Conservation (phyloP, 2,888 invertebrate genomes). For the Cryptops parisi region DNA sequence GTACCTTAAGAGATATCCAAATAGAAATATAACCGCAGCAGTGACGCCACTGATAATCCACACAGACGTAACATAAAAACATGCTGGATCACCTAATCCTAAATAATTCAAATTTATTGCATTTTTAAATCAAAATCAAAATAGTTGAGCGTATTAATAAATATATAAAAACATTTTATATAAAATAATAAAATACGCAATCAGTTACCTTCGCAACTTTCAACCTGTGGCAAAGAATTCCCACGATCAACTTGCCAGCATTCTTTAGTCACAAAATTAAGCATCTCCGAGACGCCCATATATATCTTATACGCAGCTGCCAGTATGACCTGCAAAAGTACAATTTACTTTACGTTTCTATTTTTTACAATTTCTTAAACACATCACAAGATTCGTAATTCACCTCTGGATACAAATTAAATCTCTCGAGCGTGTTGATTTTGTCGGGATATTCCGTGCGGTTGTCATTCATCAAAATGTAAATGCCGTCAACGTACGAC, state of each 20-base stretch:
- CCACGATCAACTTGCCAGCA: slow-evolving; percentile 48
- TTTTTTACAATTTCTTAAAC: too few species aligned
- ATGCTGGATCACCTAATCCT: slow-evolving; percentile 53
- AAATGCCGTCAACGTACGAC: slow-evolving; percentile 27
- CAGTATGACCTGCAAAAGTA: slow-evolving; percentile 32
- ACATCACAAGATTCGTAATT: slow-evolving; percentile 23
- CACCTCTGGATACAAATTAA: slow-evolving; percentile 75
- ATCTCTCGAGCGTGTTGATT: slow-evolving; percentile 65
- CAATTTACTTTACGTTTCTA: not conserved
- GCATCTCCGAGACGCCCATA: slow-evolving; percentile 30
- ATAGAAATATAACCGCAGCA: slow-evolving; percentile 48
- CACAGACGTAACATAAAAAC: slow-evolving; percentile 64
- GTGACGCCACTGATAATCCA: slow-evolving; percentile 62
- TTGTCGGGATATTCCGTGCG: slow-evolving; percentile 64
- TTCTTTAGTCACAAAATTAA: slow-evolving; percentile 33
- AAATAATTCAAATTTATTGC: too few species aligned
- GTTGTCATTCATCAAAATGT: slow-evolving; percentile 48
- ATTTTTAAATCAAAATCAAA: too few species aligned
- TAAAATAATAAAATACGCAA: not conserved
- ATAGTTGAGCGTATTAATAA: slow-evolving; percentile 11
- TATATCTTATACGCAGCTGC: slow-evolving; percentile 40
- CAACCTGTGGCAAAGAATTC: slow-evolving; percentile 43
- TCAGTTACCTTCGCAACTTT: slow-evolving; percentile 52
- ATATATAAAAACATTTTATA: not conserved
- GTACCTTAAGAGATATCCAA: slow-evolving; percentile 52